Conservation (phyloP, 2,113 vertebrate species). For the Ceyx margarethae region DNA sequence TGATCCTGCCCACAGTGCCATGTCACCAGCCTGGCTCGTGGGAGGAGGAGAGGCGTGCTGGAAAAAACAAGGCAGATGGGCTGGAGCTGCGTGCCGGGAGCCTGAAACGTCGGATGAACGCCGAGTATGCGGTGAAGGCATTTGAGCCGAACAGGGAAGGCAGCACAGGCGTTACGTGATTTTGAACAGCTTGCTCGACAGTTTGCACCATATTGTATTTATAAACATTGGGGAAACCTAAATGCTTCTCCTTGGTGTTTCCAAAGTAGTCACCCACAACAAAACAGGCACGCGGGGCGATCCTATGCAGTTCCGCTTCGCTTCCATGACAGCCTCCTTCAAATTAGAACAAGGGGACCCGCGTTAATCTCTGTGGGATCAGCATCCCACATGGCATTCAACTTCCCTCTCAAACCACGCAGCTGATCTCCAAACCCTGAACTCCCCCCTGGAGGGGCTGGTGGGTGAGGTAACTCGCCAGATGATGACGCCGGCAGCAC, state of each 20-base stretch:
- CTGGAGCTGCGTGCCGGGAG: not conserved
- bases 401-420: not conserved
- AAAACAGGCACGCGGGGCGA: accelerated
- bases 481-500: accelerated
- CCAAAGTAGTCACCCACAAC: not conserved
- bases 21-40: not conserved
- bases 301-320: not conserved
- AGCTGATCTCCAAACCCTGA: not conserved
- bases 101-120: not conserved
- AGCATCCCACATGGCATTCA: accelerated
- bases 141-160: not conserved
- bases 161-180: slow-evolving; percentile 25
- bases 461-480: accelerated
- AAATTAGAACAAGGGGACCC: not conserved
- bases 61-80: not conserved
- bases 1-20: accelerated
- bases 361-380: not conserved
- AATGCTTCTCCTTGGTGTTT: not conserved
- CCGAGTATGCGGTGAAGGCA: not conserved
- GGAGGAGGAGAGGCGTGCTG: not conserved
- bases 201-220: slow-evolving; percentile 64
- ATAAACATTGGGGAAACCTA: slow-evolving; percentile 54
- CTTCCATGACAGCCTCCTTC: not conserved
- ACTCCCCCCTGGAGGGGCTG: not conserved
- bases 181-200: slow-evolving; percentile 66